Base-by-base conservation (phyloP, 1,140 invertebrate species). In the Wiebesia pumilae region DNA sequence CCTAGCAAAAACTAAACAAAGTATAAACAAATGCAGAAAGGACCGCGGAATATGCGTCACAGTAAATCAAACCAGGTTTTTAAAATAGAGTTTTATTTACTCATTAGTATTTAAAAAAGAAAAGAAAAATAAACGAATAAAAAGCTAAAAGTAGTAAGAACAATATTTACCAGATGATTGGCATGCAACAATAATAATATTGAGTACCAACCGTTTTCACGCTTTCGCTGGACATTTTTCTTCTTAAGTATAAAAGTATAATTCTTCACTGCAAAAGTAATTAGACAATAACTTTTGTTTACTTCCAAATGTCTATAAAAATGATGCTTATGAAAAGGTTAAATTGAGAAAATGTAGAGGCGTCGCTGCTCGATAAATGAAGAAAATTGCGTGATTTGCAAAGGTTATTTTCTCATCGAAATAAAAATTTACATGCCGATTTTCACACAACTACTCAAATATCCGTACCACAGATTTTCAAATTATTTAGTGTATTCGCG, bases 201-300 rank as follows among this genome's bases (percentile, higher is more conserved):
- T 4, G 0, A 38, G 7, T 47, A 90, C 90, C 90, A 84, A 94
- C 93, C 87, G 93, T 91, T 92, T 93, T 94, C 19, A 93, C 90
- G 84, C 91, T 93, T 87, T 94, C 93, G 77, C 89, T 93, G n/a
- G 93, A 94, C 93, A 94, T 94, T 85, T 88, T 90, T 89, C 4
- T 67, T 58, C 30, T 69, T 35, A 69, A 30, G 27, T 62, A 62
- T 7, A 62, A 62, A 27, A 27, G 6, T 62, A 6, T 27, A 14
- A 47, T 47, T 62, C 24, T 62, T 62, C 24, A 7, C 24, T 27
- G 58, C 27, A 27, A 62, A 27, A 62, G 24, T 27, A 62, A 62
- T 6, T 4, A 27, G 21, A 27, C 27, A 54, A 54, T 54, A 54
- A 16, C 27, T 62, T 62, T 62, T 27, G 58, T 27, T 4, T 27